Evolutionary conservation across 2,113 vertebrate species (phyloP), one percentile per base, ranked within the genome.

Genomic region (Pituophis catenifer): DNA sequence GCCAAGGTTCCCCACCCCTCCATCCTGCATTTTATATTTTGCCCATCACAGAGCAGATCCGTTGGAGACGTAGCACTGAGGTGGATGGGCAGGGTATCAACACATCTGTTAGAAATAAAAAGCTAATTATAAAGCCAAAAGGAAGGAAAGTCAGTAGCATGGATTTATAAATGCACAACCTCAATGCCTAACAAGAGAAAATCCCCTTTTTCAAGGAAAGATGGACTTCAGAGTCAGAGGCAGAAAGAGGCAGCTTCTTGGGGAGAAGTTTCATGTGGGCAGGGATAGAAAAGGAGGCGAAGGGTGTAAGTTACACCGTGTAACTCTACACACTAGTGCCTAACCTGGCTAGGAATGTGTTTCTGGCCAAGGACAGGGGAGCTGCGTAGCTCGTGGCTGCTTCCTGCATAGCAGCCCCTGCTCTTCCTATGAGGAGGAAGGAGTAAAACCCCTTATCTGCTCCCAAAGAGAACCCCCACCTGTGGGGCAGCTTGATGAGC

Each of bases 1-100:
- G 59, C 10, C 59, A 95, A 95, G 90, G 90, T 91, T 95, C 19
- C 19, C 6, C 54, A 1, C 23, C 95, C 95, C 94, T 96, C 85
- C 85, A 95, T 94, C 55, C 57, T 94, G 87, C 50, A 15, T 92
- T 52, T 94, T 95, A 90, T 96, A 94, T 96, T 97, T 97, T 95
- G 95, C 94, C 94, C 92, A 81, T 94, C 0, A 0, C 59, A 88
- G 8, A 23, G 92, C 7, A 17, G n/a, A 57, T 52, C 90, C 89
- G 75, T 0, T 1, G 92, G 44, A 50, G 48, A 50, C 54, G 92
- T 90, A 94, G 94, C 33, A 26, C 33, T 23, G 8, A 1, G 58
- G 58, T 5, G 29, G 58, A 86, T 3, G 23, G 8, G 10, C 44
- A 0, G 24, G 26, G 26, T 29, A 65, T n/a, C 52, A 90, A 88